Evolutionary conservation across 2,888 invertebrate species (phyloP), one percentile per base, ranked within the genome.

Genomic region (Polyploca ridens): DNA sequence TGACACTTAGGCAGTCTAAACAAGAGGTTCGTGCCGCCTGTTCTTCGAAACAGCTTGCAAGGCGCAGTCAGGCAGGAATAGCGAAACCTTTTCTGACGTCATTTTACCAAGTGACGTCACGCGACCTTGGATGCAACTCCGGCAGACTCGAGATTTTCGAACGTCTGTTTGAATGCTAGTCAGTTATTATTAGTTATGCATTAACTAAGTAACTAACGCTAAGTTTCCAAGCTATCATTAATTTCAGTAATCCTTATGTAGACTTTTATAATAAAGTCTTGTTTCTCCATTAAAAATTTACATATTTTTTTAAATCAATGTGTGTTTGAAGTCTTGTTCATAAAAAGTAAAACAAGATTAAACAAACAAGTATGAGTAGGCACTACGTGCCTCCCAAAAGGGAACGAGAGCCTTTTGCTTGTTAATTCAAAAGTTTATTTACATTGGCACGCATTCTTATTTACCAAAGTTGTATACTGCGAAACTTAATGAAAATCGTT

Each of bases 51-150:
- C 69, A 73, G 64, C 64, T 61, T 68, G 59, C 64, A 67, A 58
- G 58, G 62, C 54, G 58, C 54, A 54, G 16, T 54, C 54, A n/a
- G 7, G 54, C 54, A 54, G 54, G 54, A 54, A 54, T 54, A 54
- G 16, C 14, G 54, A 54, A 54, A 54, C 54, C 54, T 65, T 64
- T 59, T 65, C 67, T 76, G 77, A 76, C 71, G 81, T 82, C 79
- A 83, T 69, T 27, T 19, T 64, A 33, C 61, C 66, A 60, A 38
- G 67, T 81, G 78, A 79, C 85, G 81, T 81, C 82, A 82, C 64
- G 10, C 66, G 78, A 73, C 84, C 84, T 84, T 86, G 81, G 74
- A 77, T 69, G 11, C 61, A 33, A 66, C 63, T 68, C 74, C 71
- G 70, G 65, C 68, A 60, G 68, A 67, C 62, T 19, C 62, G 38